Evolutionary conservation across 2,888 invertebrate species (phyloP).

Genomic region (Epiblema foenella): DNA sequence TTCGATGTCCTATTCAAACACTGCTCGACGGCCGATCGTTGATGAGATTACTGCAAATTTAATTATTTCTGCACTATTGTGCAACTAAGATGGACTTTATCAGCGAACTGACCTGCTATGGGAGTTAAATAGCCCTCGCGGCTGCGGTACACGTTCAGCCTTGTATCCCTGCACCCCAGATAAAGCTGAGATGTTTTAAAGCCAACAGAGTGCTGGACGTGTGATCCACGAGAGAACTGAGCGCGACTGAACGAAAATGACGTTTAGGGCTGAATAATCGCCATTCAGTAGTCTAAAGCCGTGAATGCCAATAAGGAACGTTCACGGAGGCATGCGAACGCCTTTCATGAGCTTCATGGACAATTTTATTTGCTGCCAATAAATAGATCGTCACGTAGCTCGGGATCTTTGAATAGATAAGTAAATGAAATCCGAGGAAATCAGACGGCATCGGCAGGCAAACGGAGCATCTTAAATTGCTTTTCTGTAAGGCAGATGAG

Average conservation of each 20-base stretch:
- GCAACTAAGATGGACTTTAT: slow-evolving; percentile 36
- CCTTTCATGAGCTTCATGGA: slow-evolving; percentile 56
- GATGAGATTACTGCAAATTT: slow-evolving; percentile 45
- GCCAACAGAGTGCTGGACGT: slow-evolving; percentile 45
- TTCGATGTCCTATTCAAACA: slow-evolving; percentile 52
- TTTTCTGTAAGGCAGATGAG: slow-evolving; percentile 18
- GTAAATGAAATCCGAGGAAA: slow-evolving; percentile 35
- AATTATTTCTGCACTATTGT: slow-evolving; percentile 45
- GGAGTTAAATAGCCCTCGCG: slow-evolving; percentile 19
- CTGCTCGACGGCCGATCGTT: slow-evolving; percentile 42
- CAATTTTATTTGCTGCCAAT: slow-evolving; percentile 67
- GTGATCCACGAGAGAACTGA: slow-evolving; percentile 50
- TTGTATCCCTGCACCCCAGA: neutral
- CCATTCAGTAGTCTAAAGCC: slow-evolving; percentile 51
- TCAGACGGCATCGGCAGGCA: slow-evolving; percentile 9
- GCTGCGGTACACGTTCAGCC: slow-evolving; percentile 22
- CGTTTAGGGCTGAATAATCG: slow-evolving; percentile 26
- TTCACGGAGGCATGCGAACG: slow-evolving; percentile 59
- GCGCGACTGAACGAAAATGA: slow-evolving; percentile 52
- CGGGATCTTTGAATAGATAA: slow-evolving; percentile 31
- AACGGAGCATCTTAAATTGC: slow-evolving; percentile 9
- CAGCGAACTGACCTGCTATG: slow-evolving; percentile 32
- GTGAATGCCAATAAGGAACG: slow-evolving; percentile 61
- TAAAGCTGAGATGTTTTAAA: slow-evolving; percentile 5
- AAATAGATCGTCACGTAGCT: slow-evolving; percentile 47